Evolutionary conservation across 1,140 invertebrate species (phyloP), one percentile per base, ranked within the genome.

Genomic region (Drosophila ogumai): DNA sequence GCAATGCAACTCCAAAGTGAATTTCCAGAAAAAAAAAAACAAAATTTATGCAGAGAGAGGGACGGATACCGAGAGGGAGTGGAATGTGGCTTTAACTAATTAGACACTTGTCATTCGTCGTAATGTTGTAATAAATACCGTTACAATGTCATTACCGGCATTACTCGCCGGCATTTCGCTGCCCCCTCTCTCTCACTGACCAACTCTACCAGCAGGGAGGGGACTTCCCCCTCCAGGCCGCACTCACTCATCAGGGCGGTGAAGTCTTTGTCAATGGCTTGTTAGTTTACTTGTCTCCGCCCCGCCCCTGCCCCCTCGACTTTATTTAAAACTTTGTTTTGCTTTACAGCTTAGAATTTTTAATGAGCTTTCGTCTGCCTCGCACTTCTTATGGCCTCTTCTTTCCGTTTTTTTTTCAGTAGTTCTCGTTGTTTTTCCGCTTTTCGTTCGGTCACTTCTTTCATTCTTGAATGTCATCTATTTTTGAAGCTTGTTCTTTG

Each of bases 51-150:
- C 69, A 73, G 25, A 60, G 22, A 58, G 36, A 7, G 41, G 17
- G 31, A 43, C 12, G 1, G 28, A 13, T 13, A 15, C n/a, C 19
- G 13, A 12, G 64, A 50, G 25, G 25, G 32, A 50, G 65, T 32
- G 34, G 44, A 68, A 81, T 84, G 85, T 88, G 84, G 85, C 52
- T 43, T 52, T 46, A 81, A 84, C 84, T 90, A 88, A 88, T 88
- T 88, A 88, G 84, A 84, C 85, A 81, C 85, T 88, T 88, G 84
- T 90, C 85, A 78, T 84, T 84, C 73, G 81, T 72, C 55, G 77
- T 88, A 84, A 90, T 88, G 85, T 81, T 88, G 84, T 88, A 88
- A 88, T 88, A 88, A 90, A 88, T 88, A 90, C 84, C 84, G 84
- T 90, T 90, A 84, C 84, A 88, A 88, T 88, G 84, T 88, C 84